Conservation (phyloP, 2,888 invertebrate species). For the Campoletis raptor region DNA sequence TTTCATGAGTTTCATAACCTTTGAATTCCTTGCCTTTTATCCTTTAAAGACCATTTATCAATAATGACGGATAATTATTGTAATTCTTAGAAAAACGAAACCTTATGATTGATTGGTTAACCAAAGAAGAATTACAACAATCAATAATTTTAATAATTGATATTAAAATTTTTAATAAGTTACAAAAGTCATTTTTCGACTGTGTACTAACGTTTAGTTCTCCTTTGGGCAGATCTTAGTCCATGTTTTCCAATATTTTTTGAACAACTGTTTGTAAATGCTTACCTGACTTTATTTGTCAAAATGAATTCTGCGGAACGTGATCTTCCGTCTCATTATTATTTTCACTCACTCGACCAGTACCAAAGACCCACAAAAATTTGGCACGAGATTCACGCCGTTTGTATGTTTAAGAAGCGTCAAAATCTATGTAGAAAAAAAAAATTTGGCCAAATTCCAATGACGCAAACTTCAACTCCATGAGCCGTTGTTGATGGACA, state of each 20-base stretch:
- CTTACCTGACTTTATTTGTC: neutral
- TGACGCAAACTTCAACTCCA: neutral
- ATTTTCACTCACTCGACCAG: neutral
- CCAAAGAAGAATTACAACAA: neutral
- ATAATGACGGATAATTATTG: neutral
- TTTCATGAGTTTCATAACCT: neutral
- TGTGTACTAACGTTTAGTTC: neutral
- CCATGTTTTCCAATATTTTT: neutral
- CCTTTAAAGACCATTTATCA: neutral
- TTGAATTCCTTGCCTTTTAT: neutral
- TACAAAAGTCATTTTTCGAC: neutral
- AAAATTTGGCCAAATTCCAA: conserved; percentile 6
- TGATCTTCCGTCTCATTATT: neutral
- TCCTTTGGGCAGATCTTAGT: neutral
- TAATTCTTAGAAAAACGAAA: neutral
- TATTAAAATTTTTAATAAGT: neutral
- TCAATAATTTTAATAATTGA: neutral
- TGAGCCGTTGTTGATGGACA: neutral
- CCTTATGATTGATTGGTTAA: neutral
- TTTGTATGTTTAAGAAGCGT: neutral
- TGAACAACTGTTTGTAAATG: neutral
- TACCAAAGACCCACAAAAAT: neutral
- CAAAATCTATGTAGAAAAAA: neutral
- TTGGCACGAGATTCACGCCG: neutral
- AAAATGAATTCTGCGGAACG: neutral